Evolutionary conservation across 2,888 invertebrate genomes (phyloP).

Genomic region (Chrysotoxum bicinctum): DNA sequence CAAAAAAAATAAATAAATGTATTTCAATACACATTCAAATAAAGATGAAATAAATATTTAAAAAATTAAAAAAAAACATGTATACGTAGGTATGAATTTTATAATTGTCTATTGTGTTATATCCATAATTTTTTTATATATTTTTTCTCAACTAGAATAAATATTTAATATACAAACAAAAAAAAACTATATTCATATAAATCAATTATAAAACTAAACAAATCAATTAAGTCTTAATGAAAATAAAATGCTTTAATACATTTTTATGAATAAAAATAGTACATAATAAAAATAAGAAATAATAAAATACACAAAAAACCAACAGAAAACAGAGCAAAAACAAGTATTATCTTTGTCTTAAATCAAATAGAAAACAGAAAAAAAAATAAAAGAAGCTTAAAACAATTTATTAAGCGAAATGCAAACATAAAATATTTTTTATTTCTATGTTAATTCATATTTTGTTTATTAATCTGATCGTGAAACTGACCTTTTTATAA

Average conservation of each 20-base stretch:
- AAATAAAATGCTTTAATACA: constrained; percentile 71
- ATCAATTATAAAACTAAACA: constrained; percentile 67
- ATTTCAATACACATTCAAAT: constrained; percentile 44
- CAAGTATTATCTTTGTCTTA: constrained; percentile 67
- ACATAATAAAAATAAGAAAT: constrained; percentile 12
- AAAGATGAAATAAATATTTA: constrained; percentile 10
- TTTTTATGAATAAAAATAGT: constrained; percentile 61
- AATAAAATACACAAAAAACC: constrained; percentile 10
- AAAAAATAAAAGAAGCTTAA: constrained; percentile 48
- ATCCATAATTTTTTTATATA: constrained; percentile 30
- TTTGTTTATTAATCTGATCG: constrained; percentile 54
- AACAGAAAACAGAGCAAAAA: constrained; percentile 50
- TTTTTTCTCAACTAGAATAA: constrained; percentile 57
- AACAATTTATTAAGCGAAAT: constrained; percentile 37
- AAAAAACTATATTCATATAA: constrained; percentile 60
- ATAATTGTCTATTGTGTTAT: constrained; percentile 53
- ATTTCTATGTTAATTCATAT: constrained; percentile 31
- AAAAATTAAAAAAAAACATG: constrained; percentile 16
- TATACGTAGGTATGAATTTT: constrained; percentile 50
- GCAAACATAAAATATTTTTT: constrained; percentile 38
- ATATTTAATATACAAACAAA: constrained; percentile 47
- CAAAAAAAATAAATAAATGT: constrained; percentile 31
- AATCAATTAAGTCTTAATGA: constrained; percentile 70
- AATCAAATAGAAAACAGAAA: constrained; percentile 12
- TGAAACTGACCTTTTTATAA: constrained; percentile 55